Conservation (phyloP, 2,797 vertebrate genomes). For the Schizopygopsis pylzovi region DNA sequence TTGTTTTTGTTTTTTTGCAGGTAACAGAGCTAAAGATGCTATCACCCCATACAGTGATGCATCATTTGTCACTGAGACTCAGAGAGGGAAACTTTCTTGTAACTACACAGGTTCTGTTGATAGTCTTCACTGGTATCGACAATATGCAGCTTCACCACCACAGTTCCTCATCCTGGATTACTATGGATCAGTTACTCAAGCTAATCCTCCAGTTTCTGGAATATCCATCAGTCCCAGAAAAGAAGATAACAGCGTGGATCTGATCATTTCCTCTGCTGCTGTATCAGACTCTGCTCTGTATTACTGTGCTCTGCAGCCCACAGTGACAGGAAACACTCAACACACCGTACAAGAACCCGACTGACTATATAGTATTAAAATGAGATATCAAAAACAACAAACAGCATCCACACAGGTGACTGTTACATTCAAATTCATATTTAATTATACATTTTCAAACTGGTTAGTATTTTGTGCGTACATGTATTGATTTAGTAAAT, state of each 20-base stretch:
- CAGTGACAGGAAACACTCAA: slow-evolving; percentile 26
- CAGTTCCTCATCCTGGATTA: too few relatives aligned
- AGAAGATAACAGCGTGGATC: background rate
- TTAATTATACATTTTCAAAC: background rate
- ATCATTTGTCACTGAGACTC: too few relatives aligned
- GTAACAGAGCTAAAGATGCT: too few relatives aligned
- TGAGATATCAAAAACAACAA: background rate
- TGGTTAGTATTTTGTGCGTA: background rate
- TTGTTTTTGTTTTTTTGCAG: too few relatives aligned
- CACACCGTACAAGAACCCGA: slow-evolving; percentile 25
- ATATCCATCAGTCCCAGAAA: slow-evolving; percentile 26
- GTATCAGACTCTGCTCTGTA: slow-evolving; percentile 38
- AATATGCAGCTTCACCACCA: too few relatives aligned
- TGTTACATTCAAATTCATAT: background rate
- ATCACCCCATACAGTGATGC: too few relatives aligned
- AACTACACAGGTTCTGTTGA: too few relatives aligned
- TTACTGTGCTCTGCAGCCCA: slow-evolving; percentile 36
- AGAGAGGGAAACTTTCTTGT: too few relatives aligned
- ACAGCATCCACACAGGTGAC: background rate
- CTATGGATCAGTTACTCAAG: too few relatives aligned
- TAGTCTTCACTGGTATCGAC: too few relatives aligned
- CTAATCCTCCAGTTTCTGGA: background rate
- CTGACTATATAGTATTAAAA: background rate
- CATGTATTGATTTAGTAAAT: background rate
- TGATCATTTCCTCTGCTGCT: slow-evolving; percentile 35